phyloP scores from a whole-genome alignment of 2,113 vertebrate genomes.

The Heterotis niloticus region DNA sequence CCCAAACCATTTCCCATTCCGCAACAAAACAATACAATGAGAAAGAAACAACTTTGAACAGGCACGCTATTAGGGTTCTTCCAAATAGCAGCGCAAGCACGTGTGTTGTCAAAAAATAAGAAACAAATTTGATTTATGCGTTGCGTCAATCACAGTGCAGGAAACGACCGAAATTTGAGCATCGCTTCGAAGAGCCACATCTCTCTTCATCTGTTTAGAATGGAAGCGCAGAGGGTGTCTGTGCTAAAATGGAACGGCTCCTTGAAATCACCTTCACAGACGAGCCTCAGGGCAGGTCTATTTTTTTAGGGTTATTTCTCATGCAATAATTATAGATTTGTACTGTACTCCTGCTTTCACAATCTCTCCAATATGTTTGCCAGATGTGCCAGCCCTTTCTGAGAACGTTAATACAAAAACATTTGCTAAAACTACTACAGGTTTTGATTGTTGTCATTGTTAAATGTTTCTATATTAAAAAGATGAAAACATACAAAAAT shows the following conservation, averaged over 20 bases:
- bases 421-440: background rate
- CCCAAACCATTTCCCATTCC: background rate
- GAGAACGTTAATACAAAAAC: background rate
- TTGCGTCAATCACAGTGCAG: conserved; percentile 41
- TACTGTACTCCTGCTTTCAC: conserved; percentile 55
- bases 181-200: conserved; percentile 61
- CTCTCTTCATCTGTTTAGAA: conserved; percentile 46
- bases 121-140: conserved; percentile 34
- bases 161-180: conserved; percentile 42
- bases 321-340: conserved; percentile 29
- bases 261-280: conserved; percentile 61
- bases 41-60: background rate
- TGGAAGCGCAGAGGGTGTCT: conserved; percentile 38
- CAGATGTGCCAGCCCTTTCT: background rate
- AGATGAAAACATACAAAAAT: background rate
- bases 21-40: too few relatives aligned
- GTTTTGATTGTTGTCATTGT: background rate
- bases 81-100: conserved; percentile 36
- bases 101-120: conserved; percentile 32
- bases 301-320: conserved; percentile 27
- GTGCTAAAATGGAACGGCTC: conserved; percentile 57
- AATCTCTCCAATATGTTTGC: conserved; percentile 36
- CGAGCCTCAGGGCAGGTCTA: conserved; percentile 50
- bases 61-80: conserved; percentile 25
- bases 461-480: background rate